These are phyloP conservation scores for Micronycteris hirsuta DNA, from an alignment of 2,113 vertebrate species.

Conservation along the genomic window DNA sequence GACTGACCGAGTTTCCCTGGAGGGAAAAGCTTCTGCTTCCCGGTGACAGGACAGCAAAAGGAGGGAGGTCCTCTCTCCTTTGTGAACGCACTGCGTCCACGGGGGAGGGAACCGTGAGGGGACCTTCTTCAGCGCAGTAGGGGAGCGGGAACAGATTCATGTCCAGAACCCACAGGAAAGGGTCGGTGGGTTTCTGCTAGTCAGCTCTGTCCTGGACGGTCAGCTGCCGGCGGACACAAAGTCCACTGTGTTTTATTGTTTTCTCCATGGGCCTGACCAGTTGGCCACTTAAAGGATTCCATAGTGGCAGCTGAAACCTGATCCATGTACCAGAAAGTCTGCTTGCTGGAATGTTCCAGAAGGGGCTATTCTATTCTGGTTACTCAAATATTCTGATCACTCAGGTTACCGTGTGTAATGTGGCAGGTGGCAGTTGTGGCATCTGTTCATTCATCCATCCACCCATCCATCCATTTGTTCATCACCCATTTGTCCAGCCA, in stretches of 20 bases:
- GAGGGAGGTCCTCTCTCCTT: background rate
- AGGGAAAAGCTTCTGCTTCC: background rate
- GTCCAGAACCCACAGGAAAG: background rate
- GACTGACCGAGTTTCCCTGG: background rate
- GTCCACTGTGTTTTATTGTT: background rate
- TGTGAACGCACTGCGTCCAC: background rate
- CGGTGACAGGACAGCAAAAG: background rate
- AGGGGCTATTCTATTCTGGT: background rate
- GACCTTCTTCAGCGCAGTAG: background rate
- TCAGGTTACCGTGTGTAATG: background rate
- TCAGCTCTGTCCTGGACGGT: background rate
- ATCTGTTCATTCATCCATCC: no score
- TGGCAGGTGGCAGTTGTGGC: background rate
- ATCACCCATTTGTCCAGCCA: no score
- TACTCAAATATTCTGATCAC: background rate
- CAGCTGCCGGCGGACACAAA: background rate
- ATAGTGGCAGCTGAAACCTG: background rate
- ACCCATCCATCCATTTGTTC: no score
- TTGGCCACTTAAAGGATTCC: background rate
- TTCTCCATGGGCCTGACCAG: background rate
- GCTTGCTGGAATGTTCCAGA: background rate
- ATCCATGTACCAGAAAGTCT: background rate
- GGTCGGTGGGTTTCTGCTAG: background rate
- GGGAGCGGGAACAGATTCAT: background rate
- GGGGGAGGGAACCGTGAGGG: background rate